Base-by-base conservation (phyloP, 2,797 vertebrate species). In the Hippoglossus hippoglossus region DNA sequence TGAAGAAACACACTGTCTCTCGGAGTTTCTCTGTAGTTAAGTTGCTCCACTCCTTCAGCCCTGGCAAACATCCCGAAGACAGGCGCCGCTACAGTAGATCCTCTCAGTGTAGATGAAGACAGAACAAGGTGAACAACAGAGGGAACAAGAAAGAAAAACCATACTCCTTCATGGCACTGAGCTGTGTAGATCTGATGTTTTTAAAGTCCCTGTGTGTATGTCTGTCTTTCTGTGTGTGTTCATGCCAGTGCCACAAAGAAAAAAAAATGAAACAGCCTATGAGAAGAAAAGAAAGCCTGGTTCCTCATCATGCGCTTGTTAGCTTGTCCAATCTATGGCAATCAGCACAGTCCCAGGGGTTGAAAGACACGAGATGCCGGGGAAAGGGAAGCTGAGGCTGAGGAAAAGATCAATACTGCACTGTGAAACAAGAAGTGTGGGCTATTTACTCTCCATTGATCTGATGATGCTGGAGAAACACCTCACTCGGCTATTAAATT, bases 391-490 rank as follows among this genome's bases (percentile, higher is more conserved):
- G 96, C 96, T 90, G 95, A 96, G 96, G 95, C 97, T 95, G 95
- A 97, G 96, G 94, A 96, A 92, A 96, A 97, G 97, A 99, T 99
- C 98, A 98, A 99, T 99, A 99, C 95, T 89, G 94, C 93, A 94
- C 95, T 94, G 96, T 93, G 96, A 97, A 98, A 97, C 96, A 97
- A 98, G 97, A 97, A 98, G 96, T 97, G 96, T 96, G 96, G 95
- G 96, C 97, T 99, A 99, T 99, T 99, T 99, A 98, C 97, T 98
- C 97, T 97, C 95, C 96, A 99, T 99, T 99, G 98, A 99, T 99
- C 96, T 96, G 96, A 98, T 97, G 97, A 97, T 97, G 96, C 95
- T 95, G 95, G 94, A 99, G 96, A 98, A 99, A 98, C 96, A 99
- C 96, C 97, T 98, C 96, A 95, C 94, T 96, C 94, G 93, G 95